Conservation (phyloP, 2,888 invertebrate species). For the Cancer borealis region DNA sequence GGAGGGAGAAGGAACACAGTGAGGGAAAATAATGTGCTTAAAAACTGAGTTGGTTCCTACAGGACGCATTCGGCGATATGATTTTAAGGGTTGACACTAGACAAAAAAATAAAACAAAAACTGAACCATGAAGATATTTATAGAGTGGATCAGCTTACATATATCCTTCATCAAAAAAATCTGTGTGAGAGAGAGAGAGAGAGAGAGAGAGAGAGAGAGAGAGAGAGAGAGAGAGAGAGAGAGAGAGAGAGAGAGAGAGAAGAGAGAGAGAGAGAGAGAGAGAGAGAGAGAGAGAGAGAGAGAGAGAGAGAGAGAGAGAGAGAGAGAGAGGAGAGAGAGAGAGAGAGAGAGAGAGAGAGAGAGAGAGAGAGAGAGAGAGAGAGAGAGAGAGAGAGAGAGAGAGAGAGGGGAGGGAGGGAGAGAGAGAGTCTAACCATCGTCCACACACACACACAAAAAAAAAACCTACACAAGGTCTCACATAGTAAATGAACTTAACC, state of each 20-base stretch:
- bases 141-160: not conserved
- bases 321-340: not conserved
- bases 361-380: constrained; percentile 16
- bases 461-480: not conserved
- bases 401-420: not conserved
- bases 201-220: not conserved
- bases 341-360: not conserved
- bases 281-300: not conserved
- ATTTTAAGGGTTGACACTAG: not conserved
- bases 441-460: not conserved
- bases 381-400: constrained; percentile 14
- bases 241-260: constrained; percentile 6
- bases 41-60: not conserved
- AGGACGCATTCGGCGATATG: not conserved
- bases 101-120: not conserved
- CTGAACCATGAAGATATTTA: not conserved
- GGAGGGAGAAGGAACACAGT: not conserved
- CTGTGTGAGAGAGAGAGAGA: not conserved
- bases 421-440: not conserved
- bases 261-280: not conserved
- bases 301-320: not conserved
- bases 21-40: constrained; percentile 11
- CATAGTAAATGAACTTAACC: constrained; percentile 8
- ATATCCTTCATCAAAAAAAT: too few relatives aligned
- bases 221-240: constrained; percentile 38